Percentiles rank a stretch among this genome's conserved stretches.
These are phyloP conservation scores for Candoia aspera DNA, from an alignment of 2,113 vertebrate species.

Conservation along the genomic window DNA sequence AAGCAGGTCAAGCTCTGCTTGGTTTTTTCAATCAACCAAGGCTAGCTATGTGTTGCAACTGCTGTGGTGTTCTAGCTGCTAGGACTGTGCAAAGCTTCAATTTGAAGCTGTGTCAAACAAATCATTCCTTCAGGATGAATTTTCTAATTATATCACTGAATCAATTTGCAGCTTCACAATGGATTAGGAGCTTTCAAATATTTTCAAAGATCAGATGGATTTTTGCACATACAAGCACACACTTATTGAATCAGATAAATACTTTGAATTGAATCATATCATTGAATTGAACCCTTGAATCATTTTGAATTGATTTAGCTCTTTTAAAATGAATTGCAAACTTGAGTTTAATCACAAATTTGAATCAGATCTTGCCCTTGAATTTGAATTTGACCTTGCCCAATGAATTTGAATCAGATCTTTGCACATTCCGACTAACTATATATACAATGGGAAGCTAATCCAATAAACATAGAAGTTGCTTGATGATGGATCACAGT, in stretches of 20 bases:
- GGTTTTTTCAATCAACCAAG: neutral
- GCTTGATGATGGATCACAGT: neutral
- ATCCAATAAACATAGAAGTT: neutral
- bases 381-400: neutral
- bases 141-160: neutral
- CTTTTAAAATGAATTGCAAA: neutral
- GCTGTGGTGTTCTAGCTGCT: neutral
- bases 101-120: neutral
- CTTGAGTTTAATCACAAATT: neutral
- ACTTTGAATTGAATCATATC: neutral
- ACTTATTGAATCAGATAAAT: neutral
- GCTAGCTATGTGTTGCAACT: neutral
- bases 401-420: neutral
- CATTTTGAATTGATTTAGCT: neutral
- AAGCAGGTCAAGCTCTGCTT: neutral
- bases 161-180: neutral
- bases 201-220: neutral
- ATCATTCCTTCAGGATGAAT: neutral
- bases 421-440: neutral
- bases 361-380: neutral
- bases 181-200: neutral
- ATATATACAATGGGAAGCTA: neutral
- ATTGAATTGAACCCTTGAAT: neutral
- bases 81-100: neutral
- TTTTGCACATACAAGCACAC: neutral